A percentile compares a stretch with the other conserved stretches of the same genome.
Conservation (phyloP, 2,888 invertebrate species). For the Caenorhabditis doughertyi region DNA sequence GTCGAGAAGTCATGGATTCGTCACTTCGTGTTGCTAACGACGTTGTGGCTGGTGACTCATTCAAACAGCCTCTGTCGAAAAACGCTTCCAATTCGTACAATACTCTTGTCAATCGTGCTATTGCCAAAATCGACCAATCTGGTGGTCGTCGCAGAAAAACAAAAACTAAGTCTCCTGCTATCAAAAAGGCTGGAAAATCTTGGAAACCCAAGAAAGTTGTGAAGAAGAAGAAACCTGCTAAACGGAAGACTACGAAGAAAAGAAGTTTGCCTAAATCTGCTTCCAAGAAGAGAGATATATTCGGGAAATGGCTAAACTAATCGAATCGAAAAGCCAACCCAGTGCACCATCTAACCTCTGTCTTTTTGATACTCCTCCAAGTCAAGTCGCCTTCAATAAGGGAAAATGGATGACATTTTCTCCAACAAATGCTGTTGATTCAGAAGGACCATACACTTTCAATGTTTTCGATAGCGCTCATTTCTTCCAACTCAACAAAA, state of each 20-base stretch:
- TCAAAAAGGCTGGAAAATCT: too few species aligned
- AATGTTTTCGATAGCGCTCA: conserved; percentile 18
- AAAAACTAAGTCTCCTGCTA: background rate
- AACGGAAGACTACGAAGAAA: background rate
- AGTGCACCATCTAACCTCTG: background rate
- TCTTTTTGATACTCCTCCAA: conserved; percentile 10
- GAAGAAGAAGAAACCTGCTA: background rate
- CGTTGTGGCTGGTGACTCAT: conserved; percentile 26
- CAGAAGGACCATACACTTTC: conserved; percentile 7
- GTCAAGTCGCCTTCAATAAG: conserved; percentile 5
- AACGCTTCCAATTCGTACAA: conserved; percentile 27
- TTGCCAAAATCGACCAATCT: conserved; percentile 11
- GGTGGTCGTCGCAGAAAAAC: background rate
- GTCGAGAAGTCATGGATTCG: conserved; percentile 17
- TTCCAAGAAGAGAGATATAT: conserved; percentile 1
- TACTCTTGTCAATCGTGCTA: conserved; percentile 14
- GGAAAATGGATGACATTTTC: conserved; percentile 29
- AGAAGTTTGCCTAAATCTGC: background rate
- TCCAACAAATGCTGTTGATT: background rate
- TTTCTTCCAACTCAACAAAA: conserved; percentile 19
- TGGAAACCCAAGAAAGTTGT: background rate
- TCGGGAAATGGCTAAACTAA: conserved; percentile 18
- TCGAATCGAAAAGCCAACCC: background rate
- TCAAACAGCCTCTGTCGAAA: conserved; percentile 11
- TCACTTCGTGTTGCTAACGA: conserved; percentile 39